Evolutionary conservation across 2,797 vertebrate species (phyloP), one percentile per base, ranked within the genome.

Genomic region (Ctenosaura bakeri): DNA sequence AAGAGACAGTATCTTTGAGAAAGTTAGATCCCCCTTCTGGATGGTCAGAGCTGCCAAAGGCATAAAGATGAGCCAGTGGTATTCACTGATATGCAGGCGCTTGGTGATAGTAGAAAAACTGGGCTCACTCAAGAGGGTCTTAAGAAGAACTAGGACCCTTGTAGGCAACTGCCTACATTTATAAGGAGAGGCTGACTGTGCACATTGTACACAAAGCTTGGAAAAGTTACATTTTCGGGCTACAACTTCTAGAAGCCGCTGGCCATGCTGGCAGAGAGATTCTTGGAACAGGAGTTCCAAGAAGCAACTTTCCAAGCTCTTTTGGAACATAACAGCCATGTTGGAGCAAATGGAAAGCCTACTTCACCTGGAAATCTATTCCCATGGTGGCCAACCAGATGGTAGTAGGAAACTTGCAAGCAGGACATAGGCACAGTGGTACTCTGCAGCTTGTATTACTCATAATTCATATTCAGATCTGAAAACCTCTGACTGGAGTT

Each of bases 401-500:
- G n/a, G 26, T 52, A 20, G 0, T 52, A 29, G 50, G 50, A 54
- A 80, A 26, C 50, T 16, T 80, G 20, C 18, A 8, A 18, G 4
- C 73, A 22, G 73, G 38, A 22, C 73, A 7, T 16, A 1, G 73
- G 42, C 5, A 42, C 0, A 22, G 2, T 22, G 26, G 76, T 12
- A 50, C 8, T 42, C 42, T 13, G 9, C 2, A 6, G 7, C 20
- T 20, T 76, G 74, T 9, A 20, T 20, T 76, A 18, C 18, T 18
- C 5, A 7, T 16, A 35, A 38, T 20, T 35, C 7, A 13, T 20
- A 18, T 76, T 76, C 35, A 76, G 18, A 24, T n/a, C 22, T 20
- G 13, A 38, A 22, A 81, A 35, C 87, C 73, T 77, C 62, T 90
- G 18, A 3, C 46, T 78, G 91, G 90, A 35, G 90, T 81, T 69